These are phyloP conservation scores for Pharmacophagus antenor DNA, from an alignment of 2,888 invertebrate species.

Conservation along the genomic window DNA sequence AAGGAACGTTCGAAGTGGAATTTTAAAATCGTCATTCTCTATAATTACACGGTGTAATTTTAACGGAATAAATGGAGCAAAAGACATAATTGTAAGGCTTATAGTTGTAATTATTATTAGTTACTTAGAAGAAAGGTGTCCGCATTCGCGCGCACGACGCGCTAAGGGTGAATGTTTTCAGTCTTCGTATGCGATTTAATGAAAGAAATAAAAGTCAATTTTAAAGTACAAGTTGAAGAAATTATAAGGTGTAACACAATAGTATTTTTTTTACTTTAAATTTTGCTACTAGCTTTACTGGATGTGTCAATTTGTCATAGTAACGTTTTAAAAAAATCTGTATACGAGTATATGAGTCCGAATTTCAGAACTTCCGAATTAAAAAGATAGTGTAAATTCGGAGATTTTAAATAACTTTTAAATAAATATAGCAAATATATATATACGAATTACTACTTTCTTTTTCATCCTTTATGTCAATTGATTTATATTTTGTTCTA, in stretches of 20 bases:
- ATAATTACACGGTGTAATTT: slow-evolving; percentile 69
- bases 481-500: too few species aligned
- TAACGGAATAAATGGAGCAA: slow-evolving; percentile 70
- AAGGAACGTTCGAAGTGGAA: slow-evolving; percentile 50
- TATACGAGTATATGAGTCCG: too few species aligned
- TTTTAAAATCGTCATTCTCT: slow-evolving; percentile 62
- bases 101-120: slow-evolving; percentile 68
- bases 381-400: too few species aligned
- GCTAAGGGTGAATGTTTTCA: slow-evolving; percentile 47
- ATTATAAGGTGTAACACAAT: neutral
- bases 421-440: too few species aligned
- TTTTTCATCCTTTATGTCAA: too few species aligned
- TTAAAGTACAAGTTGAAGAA: slow-evolving; percentile 3
- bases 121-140: slow-evolving; percentile 66
- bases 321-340: too few species aligned
- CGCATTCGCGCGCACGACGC: slow-evolving; percentile 68
- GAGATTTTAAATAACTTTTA: too few species aligned
- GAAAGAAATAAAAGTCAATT: slow-evolving; percentile 37
- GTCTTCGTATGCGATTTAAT: slow-evolving; percentile 55
- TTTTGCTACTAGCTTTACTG: too few species aligned
- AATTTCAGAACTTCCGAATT: too few species aligned
- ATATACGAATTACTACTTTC: too few species aligned
- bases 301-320: too few species aligned
- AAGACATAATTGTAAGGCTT: slow-evolving; percentile 70
- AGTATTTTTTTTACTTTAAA: slow-evolving; percentile 1